Evolutionary conservation across 2,113 vertebrate species (phyloP).

Genomic region (Theristicus caerulescens): DNA sequence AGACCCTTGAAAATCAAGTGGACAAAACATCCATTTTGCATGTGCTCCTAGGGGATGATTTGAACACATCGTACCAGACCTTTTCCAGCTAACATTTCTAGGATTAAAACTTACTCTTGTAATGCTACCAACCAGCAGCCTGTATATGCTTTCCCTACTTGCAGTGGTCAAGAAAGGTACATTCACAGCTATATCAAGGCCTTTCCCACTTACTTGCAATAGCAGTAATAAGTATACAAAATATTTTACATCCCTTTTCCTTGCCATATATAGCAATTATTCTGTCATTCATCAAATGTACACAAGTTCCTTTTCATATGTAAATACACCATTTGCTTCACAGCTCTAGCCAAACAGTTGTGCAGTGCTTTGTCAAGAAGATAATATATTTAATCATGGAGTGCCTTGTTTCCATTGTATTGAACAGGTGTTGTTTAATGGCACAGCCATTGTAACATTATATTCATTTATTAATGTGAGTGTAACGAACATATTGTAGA

Average conservation of each 20-base stretch:
- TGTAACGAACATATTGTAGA: background rate
- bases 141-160: background rate
- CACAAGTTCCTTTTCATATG: constrained; percentile 39
- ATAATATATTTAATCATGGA: constrained; percentile 14
- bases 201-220: background rate
- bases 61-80: background rate
- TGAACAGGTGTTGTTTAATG: constrained; percentile 34
- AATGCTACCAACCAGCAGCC: background rate
- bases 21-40: background rate
- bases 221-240: background rate
- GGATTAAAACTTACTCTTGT: background rate
- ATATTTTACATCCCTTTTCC: constrained; percentile 15
- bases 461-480: background rate
- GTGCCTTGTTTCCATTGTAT: constrained; percentile 18
- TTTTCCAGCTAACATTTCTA: background rate
- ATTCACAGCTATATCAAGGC: background rate
- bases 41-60: background rate
- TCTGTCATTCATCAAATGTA: constrained; percentile 13
- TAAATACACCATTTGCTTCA: constrained; percentile 52
- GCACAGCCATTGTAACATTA: constrained; percentile 10
- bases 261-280: constrained; percentile 19
- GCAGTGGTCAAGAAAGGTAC: background rate
- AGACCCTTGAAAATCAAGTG: background rate
- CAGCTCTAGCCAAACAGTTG: constrained; percentile 46
- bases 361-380: constrained; percentile 41